Percentiles rank a stretch among this genome's conserved stretches.
Conservation (phyloP, 2,113 vertebrate genomes). For the Seriola rivoliana region DNA sequence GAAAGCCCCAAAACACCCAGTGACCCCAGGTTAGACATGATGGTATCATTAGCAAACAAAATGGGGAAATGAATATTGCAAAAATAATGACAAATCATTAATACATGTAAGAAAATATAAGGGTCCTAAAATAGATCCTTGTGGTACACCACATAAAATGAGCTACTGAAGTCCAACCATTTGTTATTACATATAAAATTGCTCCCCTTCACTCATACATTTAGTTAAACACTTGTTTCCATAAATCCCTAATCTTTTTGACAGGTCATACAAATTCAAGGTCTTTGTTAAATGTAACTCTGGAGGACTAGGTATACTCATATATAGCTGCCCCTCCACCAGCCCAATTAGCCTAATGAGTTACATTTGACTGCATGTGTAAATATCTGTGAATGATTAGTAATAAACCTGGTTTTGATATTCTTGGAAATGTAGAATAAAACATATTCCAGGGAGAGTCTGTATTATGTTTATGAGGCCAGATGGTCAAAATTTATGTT, state of each 20-base stretch:
- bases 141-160: background rate
- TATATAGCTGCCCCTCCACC: background rate
- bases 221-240: background rate
- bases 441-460: slow-evolving; percentile 3
- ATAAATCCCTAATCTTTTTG: background rate
- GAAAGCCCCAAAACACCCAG: too few relatives aligned
- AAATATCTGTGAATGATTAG: slow-evolving; percentile 12
- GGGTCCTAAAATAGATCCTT: background rate
- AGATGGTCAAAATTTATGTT: slow-evolving; percentile 44
- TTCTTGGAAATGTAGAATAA: slow-evolving; percentile 1
- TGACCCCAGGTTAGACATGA: background rate
- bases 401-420: slow-evolving; percentile 16
- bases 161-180: background rate
- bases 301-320: background rate
- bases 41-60: background rate
- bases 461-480: slow-evolving; percentile 41
- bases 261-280: background rate
- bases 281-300: background rate
- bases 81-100: background rate
- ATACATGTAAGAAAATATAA: background rate
- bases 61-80: background rate
- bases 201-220: background rate
- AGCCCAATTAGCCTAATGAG: background rate
- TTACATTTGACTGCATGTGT: slow-evolving; percentile 6
- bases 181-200: background rate